These are phyloP conservation scores for Pristiophorus japonicus DNA, from an alignment of 2,113 vertebrate species.

Conservation along the genomic window DNA sequence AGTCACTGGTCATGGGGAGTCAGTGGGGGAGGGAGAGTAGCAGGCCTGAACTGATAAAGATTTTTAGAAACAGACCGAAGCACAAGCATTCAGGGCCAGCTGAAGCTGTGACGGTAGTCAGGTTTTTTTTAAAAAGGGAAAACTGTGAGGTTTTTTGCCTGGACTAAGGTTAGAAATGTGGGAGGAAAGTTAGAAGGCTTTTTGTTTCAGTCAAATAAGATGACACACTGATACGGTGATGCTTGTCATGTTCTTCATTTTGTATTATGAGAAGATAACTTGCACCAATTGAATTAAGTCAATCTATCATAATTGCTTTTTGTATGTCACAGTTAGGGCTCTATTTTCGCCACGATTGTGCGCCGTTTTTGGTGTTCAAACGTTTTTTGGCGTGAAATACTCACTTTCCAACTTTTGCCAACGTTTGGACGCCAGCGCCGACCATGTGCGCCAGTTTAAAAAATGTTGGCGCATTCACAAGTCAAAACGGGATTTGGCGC, in stretches of 20 bases:
- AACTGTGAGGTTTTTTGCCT: background rate
- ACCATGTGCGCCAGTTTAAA: too few species aligned
- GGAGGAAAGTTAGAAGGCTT: background rate
- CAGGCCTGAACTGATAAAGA: background rate
- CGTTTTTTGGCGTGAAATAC: too few species aligned
- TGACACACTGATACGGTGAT: background rate
- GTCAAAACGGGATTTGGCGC: too few species aligned
- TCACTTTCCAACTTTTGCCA: too few species aligned
- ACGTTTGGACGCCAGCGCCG: too few species aligned
- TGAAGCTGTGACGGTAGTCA: background rate
- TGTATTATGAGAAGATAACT: background rate
- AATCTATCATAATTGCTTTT: background rate
- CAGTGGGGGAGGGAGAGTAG: background rate
- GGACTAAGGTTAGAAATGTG: background rate
- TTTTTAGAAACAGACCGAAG: background rate
- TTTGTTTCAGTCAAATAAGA: background rate
- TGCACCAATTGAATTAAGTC: background rate
- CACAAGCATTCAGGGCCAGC: background rate
- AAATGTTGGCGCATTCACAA: too few species aligned
- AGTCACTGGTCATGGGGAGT: background rate
- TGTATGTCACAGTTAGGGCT: background rate
- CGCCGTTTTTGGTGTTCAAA: too few species aligned
- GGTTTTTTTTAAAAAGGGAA: too few species aligned
- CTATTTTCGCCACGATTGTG: too few species aligned
- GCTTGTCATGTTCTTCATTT: background rate